Evolutionary conservation across 2,888 invertebrate genomes (phyloP), one percentile per base, ranked within the genome.

Genomic region (Magallana nippona): DNA sequence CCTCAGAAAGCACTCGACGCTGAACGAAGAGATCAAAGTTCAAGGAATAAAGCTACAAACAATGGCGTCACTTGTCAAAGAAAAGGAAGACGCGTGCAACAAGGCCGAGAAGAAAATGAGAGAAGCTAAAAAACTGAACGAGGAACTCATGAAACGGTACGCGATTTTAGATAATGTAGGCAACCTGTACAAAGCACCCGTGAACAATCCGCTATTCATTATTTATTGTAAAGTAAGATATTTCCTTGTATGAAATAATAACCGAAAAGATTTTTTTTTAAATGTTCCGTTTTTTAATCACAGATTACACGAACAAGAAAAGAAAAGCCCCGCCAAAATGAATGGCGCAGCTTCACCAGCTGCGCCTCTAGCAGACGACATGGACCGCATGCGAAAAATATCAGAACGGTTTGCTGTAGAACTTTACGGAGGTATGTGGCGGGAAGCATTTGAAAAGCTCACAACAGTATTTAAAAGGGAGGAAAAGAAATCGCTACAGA

Each of bases 401-500:
- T 87, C 88, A n/a, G 88, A 89, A 77, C 84, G 86, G 62, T 90
- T 90, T 82, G 84, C 87, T 56, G 79, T 82, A n/a, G 86, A 86
- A 32, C 77, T 90, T 17, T 90, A 87, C 71, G 85, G 83, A 13
- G 83, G 82, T 13, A 83, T 86, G 17, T 89, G 89, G 89, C 58
- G 78, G 15, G 86, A 86, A 10, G 88, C 88, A 1, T 89, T 82
- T 57, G 71, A 80, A 15, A 82, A 87, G n/a, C 56, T 90, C 79
- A 88, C 88, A 15, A 85, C 78, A 13, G 88, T 85, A 77, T 83
- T 86, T 32, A 87, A 81, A 32, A 85, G 85, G 44, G 89, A 89
- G 17, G 89, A 89, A 62, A 88, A 88, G 85, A 89, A 88, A 63
- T 79, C 88, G n/a, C 63, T 89, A 57, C 88, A 88, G 55, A 88